phyloP scores from a whole-genome alignment of 1,140 invertebrate genomes.

The Probaryconus sp. region DNA sequence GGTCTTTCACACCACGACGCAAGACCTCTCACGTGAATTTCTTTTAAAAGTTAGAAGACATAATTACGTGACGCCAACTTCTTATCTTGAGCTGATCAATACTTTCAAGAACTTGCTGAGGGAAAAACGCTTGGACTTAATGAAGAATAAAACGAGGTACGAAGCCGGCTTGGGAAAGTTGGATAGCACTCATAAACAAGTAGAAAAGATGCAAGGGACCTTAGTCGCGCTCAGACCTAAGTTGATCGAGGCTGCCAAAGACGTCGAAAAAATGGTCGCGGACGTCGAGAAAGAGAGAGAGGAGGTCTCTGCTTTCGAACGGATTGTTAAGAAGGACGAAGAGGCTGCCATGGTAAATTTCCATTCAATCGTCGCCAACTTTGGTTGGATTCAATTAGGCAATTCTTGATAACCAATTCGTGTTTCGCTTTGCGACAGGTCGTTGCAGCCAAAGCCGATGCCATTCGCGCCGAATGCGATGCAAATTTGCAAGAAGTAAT shows the following conservation, averaged over 20 bases:
- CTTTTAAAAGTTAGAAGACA: slow-evolving; percentile 82
- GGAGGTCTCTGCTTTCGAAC: slow-evolving; percentile 87
- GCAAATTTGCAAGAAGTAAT: slow-evolving; percentile 95
- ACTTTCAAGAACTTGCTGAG: slow-evolving; percentile 90
- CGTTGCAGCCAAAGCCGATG: slow-evolving; percentile 82
- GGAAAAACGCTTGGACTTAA: slow-evolving; percentile 84
- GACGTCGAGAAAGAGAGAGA: slow-evolving; percentile 89
- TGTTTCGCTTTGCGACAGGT: too few relatives aligned
- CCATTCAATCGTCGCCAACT: not conserved
- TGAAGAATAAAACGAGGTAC: slow-evolving; percentile 85
- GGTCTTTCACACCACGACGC: slow-evolving; percentile 92
- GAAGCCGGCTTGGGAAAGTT: slow-evolving; percentile 91
- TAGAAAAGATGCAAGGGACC: slow-evolving; percentile 91
- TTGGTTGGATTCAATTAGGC: too few relatives aligned
- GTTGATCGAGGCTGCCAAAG: slow-evolving; percentile 89
- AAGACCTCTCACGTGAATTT: slow-evolving; percentile 87
- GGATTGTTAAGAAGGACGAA: slow-evolving; percentile 83
- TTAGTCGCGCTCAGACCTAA: slow-evolving; percentile 92
- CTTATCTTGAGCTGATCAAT: slow-evolving; percentile 94
- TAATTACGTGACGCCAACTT: slow-evolving; percentile 96
- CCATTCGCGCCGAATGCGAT: slow-evolving; percentile 96
- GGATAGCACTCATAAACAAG: slow-evolving; percentile 89
- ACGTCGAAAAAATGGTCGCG: slow-evolving; percentile 88
- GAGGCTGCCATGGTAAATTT: slow-evolving; percentile 81
- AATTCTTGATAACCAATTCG: too few relatives aligned